Evolutionary conservation across 23 tunicate genomes (phyloP).

Genomic region (Botrylloides violaceus): DNA sequence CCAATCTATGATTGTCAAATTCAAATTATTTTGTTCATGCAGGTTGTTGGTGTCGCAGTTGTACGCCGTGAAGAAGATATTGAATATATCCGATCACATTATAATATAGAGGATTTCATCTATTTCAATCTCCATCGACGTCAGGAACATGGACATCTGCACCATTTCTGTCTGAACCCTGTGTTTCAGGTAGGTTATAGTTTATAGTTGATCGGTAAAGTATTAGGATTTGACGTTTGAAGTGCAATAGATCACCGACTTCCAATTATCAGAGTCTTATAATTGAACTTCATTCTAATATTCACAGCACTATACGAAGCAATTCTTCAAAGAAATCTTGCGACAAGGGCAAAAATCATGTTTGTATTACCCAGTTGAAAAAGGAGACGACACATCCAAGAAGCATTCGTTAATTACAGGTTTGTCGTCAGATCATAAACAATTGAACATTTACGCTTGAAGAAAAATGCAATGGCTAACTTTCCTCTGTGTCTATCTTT

Average conservation of each 20-base stretch:
- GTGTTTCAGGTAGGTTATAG: constrained; percentile 64
- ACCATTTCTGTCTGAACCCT: constrained; percentile 85
- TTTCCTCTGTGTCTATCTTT: too few species aligned
- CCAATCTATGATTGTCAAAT: too few species aligned
- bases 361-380: constrained; percentile 58
- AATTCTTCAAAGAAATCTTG: constrained; percentile 76
- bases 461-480: too few species aligned
- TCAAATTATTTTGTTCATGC: too few species aligned
- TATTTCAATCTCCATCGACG: constrained; percentile 88
- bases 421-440: too few species aligned
- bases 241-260: background rate
- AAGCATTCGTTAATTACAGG: constrained; percentile 71
- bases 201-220: background rate
- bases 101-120: constrained; percentile 89
- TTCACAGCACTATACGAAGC: constrained; percentile 75
- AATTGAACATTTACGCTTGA: too few species aligned
- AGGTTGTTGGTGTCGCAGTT: constrained; percentile 86
- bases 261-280: background rate
- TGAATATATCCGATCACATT: constrained; percentile 76
- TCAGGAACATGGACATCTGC: constrained; percentile 81
- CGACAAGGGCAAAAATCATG: constrained; percentile 79
- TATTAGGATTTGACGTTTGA: too few species aligned
- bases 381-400: constrained; percentile 14
- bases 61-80: constrained; percentile 73
- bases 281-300: background rate